A percentile compares a stretch with the other conserved stretches of the same genome.
phyloP scores from a whole-genome alignment of 2,113 vertebrate species.

The Clarias macrocephalus region DNA sequence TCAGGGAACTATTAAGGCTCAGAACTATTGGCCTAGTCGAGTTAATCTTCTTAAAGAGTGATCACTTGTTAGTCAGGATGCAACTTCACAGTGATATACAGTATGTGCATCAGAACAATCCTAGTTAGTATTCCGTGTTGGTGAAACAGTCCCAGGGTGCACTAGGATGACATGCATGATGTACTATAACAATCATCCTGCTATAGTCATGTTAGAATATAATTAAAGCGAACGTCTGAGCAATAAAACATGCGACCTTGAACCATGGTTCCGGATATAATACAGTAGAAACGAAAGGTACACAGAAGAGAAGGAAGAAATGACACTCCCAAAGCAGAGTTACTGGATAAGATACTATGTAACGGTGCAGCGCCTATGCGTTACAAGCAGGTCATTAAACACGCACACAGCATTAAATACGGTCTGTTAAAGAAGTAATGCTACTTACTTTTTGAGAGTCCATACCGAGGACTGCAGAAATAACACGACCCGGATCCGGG shows the following conservation, averaged over 20 bases:
- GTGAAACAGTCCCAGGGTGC: too few species aligned
- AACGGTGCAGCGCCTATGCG: not conserved
- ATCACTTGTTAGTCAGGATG: not conserved
- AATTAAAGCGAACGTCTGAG: not conserved
- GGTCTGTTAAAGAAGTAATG: not conserved
- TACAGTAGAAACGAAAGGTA: too few species aligned
- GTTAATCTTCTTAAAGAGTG: not conserved
- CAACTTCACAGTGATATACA: not conserved
- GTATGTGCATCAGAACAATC: not conserved
- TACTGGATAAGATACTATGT: too few species aligned
- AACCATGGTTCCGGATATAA: not conserved
- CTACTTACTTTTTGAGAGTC: constrained; percentile 59
- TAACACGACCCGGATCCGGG: constrained; percentile 22
- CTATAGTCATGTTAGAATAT: not conserved
- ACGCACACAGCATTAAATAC: not conserved
- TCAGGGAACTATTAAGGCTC: not conserved
- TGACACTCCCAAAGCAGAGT: not conserved
- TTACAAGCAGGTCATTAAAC: constrained; percentile 1
- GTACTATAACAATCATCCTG: not conserved
- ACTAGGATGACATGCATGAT: constrained; percentile 2
- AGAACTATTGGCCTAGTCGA: not conserved
- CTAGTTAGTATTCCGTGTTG: not conserved
- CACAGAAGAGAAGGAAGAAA: not conserved
- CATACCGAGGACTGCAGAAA: constrained; percentile 49
- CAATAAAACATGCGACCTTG: not conserved